Base-by-base conservation (phyloP, 2,113 vertebrate species). In the Oreochromis aureus region DNA sequence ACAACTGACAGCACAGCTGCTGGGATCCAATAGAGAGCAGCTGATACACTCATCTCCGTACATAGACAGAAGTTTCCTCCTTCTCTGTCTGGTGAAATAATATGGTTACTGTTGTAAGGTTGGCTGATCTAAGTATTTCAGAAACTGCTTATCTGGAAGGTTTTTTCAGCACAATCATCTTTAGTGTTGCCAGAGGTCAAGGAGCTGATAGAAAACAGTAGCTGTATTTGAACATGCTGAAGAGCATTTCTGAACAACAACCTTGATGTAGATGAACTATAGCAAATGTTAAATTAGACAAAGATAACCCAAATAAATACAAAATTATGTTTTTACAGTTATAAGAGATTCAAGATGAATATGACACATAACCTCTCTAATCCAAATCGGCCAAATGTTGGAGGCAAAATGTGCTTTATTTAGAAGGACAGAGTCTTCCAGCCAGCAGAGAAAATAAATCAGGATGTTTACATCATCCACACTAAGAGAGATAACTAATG, bases 371-470 rank as follows among this genome's bases (percentile, higher is more conserved):
- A 55, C 10, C 6, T 24, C 10, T 55, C n/a, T 55, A 22, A 55
- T 55, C 53, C 53, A 55, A 55, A 54, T 22, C 1, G 0, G 10
- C 54, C 6, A 24, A 24, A 55, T 55, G 1, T 55, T 6, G 5
- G 3, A 6, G 2, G n/a, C 3, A 55, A 55, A 55, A 22, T 0
- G 54, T 24, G 0, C 0, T 55, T 24, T 55, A 55, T 6, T 12
- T 55, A 24, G 41, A 41, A 41, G 4, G 8, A 41, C 39, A 41
- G 39, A 36, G 8, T 54, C 19, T 0, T 54, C 19, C n/a, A 22
- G 19, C 53, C 19, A 54, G 1, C 53, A 54, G 19, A 22, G 53
- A 54, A 41, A 41, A 41, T 39, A 12, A 41, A 41, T 4, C 41
- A 41, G 36, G n/a, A n/a, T 44, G 41, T 13, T 44, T 13, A 24